These are phyloP conservation scores for Drosophila arizonae DNA, from an alignment of 1,140 invertebrate species.

Conservation along the genomic window DNA sequence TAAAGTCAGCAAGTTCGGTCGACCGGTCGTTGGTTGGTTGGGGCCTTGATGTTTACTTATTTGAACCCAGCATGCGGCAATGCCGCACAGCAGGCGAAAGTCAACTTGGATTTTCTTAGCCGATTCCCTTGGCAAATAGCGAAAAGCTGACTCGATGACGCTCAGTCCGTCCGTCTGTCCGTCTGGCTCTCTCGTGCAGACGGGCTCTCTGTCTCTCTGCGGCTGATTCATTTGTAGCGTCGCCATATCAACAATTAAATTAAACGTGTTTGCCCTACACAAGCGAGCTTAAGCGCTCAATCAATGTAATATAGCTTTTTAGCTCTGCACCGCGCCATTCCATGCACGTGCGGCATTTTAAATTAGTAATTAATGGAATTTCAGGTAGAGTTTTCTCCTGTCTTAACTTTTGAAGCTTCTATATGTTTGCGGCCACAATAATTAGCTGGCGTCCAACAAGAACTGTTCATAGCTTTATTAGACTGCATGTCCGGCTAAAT, in stretches of 20 bases:
- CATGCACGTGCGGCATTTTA: slow-evolving; percentile 74
- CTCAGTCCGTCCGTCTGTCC: neutral
- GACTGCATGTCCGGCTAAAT: neutral
- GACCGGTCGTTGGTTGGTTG: slow-evolving; percentile 46
- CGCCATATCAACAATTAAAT: slow-evolving; percentile 80
- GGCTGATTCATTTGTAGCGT: slow-evolving; percentile 72
- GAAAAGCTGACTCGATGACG: slow-evolving; percentile 35
- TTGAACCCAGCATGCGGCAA: slow-evolving; percentile 75
- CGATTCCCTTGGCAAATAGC: slow-evolving; percentile 49
- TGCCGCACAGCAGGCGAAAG: slow-evolving; percentile 69
- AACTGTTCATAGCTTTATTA: slow-evolving; percentile 6
- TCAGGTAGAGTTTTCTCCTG: slow-evolving; percentile 44
- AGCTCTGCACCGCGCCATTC: slow-evolving; percentile 45
- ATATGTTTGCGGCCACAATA: slow-evolving; percentile 40
- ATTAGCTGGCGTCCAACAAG: slow-evolving; percentile 44
- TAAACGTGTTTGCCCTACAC: slow-evolving; percentile 76
- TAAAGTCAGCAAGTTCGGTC: slow-evolving; percentile 73
- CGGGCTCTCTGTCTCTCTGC: slow-evolving; percentile 16
- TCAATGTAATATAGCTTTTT: slow-evolving; percentile 48
- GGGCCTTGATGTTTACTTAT: slow-evolving; percentile 75
- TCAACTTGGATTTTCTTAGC: slow-evolving; percentile 75
- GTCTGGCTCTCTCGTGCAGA: neutral
- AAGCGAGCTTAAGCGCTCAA: slow-evolving; percentile 73
- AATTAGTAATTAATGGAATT: slow-evolving; percentile 76
- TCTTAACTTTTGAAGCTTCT: slow-evolving; percentile 13